A percentile compares a stretch with the other conserved stretches of the same genome.
Conservation (phyloP, 2,888 invertebrate genomes). For the Dione vanillae region DNA sequence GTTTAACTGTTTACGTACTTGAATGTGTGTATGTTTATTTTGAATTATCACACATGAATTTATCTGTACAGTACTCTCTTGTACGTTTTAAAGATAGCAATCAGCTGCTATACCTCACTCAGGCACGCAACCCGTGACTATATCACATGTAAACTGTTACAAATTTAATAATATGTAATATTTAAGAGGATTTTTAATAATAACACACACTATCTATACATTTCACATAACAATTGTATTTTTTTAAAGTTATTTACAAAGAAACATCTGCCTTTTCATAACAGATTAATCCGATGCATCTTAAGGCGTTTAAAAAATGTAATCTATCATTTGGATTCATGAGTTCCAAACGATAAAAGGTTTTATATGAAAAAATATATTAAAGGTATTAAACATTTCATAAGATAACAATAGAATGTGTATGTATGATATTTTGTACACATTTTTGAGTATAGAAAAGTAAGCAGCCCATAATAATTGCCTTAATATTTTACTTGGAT, state of each 20-base stretch:
- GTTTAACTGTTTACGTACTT: constrained; percentile 16
- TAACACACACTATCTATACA: neutral
- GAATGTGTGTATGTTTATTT: constrained; percentile 21
- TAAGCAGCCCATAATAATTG: neutral
- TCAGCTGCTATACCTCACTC: neutral
- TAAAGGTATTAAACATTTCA: constrained; percentile 19
- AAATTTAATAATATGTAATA: neutral
- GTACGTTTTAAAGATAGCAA: neutral
- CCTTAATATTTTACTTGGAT: neutral
- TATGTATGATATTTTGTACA: neutral
- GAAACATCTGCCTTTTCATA: constrained; percentile 53
- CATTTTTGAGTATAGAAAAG: neutral
- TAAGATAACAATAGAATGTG: constrained; percentile 6
- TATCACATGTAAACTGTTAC: neutral
- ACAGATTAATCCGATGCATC: constrained; percentile 50
- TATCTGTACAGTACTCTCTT: neutral
- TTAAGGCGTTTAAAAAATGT: constrained; percentile 46
- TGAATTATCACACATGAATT: constrained; percentile 12
- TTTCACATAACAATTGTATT: constrained; percentile 9
- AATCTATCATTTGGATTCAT: constrained; percentile 53
- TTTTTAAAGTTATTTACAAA: constrained; percentile 13
- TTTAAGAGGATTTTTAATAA: constrained; percentile 13
- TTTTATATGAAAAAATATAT: constrained; percentile 41
- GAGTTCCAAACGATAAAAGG: constrained; percentile 40
- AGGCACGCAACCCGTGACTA: neutral